These are phyloP conservation scores for Zaprionus capensis DNA, from an alignment of 1,140 invertebrate species.

Conservation along the genomic window DNA sequence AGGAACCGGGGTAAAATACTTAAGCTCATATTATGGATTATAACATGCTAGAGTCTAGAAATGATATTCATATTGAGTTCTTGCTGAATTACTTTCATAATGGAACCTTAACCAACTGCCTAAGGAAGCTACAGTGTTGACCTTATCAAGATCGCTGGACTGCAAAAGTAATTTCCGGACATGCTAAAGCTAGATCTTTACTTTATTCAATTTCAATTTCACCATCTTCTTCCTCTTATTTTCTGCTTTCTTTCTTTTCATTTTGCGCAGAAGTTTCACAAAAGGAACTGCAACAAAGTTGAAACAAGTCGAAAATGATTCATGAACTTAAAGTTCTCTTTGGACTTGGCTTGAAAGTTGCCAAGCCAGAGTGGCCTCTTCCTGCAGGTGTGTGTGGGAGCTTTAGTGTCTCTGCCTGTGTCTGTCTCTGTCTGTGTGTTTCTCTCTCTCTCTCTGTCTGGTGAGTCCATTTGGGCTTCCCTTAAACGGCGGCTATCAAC, in stretches of 20 bases:
- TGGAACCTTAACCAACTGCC: neutral
- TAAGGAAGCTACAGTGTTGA: neutral
- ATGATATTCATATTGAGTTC: too few species aligned
- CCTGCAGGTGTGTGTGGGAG: neutral
- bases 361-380: neutral
- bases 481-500: constrained; percentile 48
- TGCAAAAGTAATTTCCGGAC: neutral
- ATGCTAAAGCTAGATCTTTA: neutral
- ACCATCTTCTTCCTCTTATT: neutral
- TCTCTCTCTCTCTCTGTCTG: neutral
- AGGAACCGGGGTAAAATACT: too few species aligned
- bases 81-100: too few species aligned
- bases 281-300: neutral
- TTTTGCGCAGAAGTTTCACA: neutral
- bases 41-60: too few species aligned
- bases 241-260: neutral
- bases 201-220: neutral
- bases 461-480: neutral
- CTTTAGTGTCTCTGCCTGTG: neutral
- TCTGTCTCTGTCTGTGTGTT: neutral
- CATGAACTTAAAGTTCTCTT: constrained; percentile 1
- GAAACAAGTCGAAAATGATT: constrained; percentile 4
- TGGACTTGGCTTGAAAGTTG: neutral
- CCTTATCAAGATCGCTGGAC: neutral
- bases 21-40: too few species aligned